Conservation (phyloP, 2,797 vertebrate species). For the Sebastes kiyomatsui region DNA sequence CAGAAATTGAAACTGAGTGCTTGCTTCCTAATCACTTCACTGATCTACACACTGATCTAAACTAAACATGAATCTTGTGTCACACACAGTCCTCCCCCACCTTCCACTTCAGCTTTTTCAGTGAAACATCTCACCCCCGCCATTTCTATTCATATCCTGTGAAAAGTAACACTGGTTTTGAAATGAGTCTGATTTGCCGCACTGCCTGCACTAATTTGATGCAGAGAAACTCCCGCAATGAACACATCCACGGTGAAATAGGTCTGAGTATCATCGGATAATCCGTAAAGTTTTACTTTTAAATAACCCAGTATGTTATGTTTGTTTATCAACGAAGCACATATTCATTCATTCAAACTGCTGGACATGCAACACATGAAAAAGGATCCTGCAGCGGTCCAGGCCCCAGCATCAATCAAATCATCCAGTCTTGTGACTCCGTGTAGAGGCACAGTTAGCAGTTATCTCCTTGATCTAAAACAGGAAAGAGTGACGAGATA, state of each 20-base stretch:
- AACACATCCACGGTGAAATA: background rate
- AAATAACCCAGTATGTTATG: background rate
- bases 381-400: background rate
- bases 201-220: background rate
- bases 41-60: background rate
- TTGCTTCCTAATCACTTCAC: background rate
- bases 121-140: background rate
- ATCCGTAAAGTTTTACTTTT: background rate
- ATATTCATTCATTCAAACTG: background rate
- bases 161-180: background rate
- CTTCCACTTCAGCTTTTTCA: rapidly evolving
- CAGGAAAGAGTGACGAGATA: background rate
- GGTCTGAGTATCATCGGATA: too few relatives aligned
- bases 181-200: background rate
- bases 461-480: background rate
- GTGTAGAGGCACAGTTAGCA: too few relatives aligned
- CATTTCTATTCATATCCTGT: background rate
- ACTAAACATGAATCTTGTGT: background rate
- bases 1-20: background rate
- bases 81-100: background rate
- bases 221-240: background rate
- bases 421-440: background rate
- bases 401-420: background rate
- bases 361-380: background rate
- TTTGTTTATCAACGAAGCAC: background rate